These are phyloP conservation scores for Myotis yumanensis DNA, from an alignment of 2,113 vertebrate species.

Conservation along the genomic window DNA sequence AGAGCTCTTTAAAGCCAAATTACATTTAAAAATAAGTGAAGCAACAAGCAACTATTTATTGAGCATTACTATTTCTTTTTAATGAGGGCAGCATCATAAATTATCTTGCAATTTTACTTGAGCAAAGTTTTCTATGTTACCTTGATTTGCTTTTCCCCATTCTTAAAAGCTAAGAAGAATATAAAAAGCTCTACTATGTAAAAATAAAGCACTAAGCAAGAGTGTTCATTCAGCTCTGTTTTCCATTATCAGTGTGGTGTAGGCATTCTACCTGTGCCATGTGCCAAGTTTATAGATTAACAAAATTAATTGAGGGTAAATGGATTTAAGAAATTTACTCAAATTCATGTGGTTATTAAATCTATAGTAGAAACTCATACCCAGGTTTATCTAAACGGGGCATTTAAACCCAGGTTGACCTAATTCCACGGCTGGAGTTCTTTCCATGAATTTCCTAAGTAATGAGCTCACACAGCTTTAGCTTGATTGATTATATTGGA, in stretches of 20 bases:
- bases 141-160: background rate
- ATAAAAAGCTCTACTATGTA: background rate
- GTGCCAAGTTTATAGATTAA: background rate
- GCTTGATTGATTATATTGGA: slow-evolving; percentile 57
- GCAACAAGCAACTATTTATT: background rate
- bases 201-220: slow-evolving; percentile 1
- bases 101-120: background rate
- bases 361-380: background rate
- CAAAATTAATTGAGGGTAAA: background rate
- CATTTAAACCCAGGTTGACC: slow-evolving; percentile 26
- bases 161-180: slow-evolving; percentile 38
- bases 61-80: background rate
- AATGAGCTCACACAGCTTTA: slow-evolving; percentile 38
- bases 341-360: slow-evolving; percentile 19
- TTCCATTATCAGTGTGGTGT: background rate
- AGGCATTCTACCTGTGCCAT: background rate
- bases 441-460: slow-evolving; percentile 50
- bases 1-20: background rate
- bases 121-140: background rate
- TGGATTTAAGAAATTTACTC: slow-evolving; percentile 5
- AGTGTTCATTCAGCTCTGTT: background rate
- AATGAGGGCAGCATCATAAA: background rate
- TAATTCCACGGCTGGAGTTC: background rate
- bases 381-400: slow-evolving; percentile 5
- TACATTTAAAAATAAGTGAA: slow-evolving; percentile 22